Evolutionary conservation across 2,113 vertebrate species (phyloP), one percentile per base, ranked within the genome.

Genomic region (Scomber scombrus): DNA sequence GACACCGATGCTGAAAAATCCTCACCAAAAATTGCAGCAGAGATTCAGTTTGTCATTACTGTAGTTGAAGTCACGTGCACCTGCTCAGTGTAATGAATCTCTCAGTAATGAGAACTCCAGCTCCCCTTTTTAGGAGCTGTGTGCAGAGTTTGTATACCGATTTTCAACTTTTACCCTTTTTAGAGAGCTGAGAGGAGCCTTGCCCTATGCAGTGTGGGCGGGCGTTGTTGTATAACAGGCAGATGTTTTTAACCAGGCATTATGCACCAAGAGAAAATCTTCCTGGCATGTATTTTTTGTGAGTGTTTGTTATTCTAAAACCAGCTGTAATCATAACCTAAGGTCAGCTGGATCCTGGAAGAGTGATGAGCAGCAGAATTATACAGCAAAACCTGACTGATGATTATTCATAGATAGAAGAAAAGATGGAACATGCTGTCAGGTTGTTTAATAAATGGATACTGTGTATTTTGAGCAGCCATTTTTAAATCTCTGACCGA

Each of bases 191-290:
- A 83, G 68, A 57, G 40, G 45, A 84, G 71, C 81, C 6, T 0
- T 88, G 86, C 81, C 70, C 62, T 80, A 49, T 63, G 78, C 62
- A 56, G 84, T 70, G 86, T 91, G 85, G 92, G 90, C 52, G 88
- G 34, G 34, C 7, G 34, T 89, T 83, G 69, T 92, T 92, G 85
- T 88, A 51, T 87, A 92, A 92, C 77, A 52, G 75, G 77, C 74
- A 85, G 61, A 84, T 89, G 85, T 88, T 91, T 88, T 72, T 51
- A 88, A 81, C 79, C 74, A 23, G 80, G 66, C 71, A 72, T 83
- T 82, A 75, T 70, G 43, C 55, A 68, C 76, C 78, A 84, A 63
- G 43, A 71, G 21, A 81, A 67, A 76, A 75, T 75, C 15, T 58
- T 47, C 73, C 26, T 23, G 64, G 21, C 19, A 16, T 54, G 47